phyloP scores from a whole-genome alignment of 1,140 invertebrate species.

The Paracyclopina nana region DNA sequence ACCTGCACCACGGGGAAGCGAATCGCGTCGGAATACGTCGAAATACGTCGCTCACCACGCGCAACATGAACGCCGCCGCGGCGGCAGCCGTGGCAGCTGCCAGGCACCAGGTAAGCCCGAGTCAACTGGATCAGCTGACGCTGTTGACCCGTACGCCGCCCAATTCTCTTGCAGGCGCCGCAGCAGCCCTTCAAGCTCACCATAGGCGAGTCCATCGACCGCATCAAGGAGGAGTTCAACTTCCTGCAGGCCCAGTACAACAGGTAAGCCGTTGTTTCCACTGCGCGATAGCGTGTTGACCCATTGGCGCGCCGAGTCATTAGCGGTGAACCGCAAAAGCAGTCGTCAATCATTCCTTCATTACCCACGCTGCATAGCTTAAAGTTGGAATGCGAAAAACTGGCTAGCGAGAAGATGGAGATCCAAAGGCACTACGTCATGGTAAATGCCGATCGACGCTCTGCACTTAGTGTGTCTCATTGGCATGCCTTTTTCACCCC shows the following conservation, averaged over 20 bases:
- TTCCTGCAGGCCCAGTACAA: slow-evolving; percentile 96
- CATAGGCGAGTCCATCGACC: slow-evolving; percentile 81
- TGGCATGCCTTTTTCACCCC: too few relatives aligned
- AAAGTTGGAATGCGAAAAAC: slow-evolving; percentile 53
- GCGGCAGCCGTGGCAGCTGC: background rate
- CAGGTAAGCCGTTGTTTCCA: slow-evolving; percentile 42
- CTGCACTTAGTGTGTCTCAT: too few relatives aligned
- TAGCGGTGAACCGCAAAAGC: background rate
- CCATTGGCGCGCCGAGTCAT: background rate
- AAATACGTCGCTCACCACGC: background rate
- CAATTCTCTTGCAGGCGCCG: slow-evolving; percentile 1
- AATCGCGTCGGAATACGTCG: too few relatives aligned
- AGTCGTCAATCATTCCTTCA: background rate
- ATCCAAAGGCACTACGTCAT: slow-evolving; percentile 94
- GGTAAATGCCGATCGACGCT: too few relatives aligned
- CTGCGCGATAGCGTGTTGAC: background rate
- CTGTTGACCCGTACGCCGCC: too few relatives aligned
- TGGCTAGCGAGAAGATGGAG: slow-evolving; percentile 87
- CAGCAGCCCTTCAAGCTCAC: slow-evolving; percentile 77
- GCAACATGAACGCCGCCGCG: background rate
- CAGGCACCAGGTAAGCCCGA: background rate
- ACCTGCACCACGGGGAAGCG: too few relatives aligned
- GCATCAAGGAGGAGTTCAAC: slow-evolving; percentile 97
- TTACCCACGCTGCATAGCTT: slow-evolving; percentile 21
- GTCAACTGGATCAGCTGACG: too few relatives aligned